Percentiles rank a stretch among this genome's conserved stretches.
These are phyloP conservation scores for Catamblyrhynchus diadema DNA, from an alignment of 2,797 vertebrate genomes.

Conservation along the genomic window DNA sequence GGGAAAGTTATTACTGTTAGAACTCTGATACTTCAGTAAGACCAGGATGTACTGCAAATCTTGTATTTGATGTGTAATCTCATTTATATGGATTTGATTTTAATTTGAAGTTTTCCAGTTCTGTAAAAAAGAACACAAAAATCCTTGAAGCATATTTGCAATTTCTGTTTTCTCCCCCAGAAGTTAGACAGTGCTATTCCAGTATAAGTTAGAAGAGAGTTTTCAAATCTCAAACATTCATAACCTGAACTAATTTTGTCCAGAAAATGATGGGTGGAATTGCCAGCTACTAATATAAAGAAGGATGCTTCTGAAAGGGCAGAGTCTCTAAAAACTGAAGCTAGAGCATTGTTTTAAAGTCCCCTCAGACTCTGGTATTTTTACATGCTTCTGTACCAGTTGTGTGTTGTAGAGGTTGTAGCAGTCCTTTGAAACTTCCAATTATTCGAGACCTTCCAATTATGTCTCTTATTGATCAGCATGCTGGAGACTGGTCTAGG, in stretches of 20 bases:
- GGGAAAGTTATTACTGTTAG: background rate
- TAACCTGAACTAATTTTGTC: background rate
- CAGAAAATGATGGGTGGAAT: background rate
- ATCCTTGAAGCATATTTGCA: background rate
- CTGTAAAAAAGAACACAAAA: background rate
- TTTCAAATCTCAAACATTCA: background rate
- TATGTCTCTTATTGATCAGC: conserved; percentile 42
- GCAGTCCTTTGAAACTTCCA: conserved; percentile 20
- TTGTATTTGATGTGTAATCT: background rate
- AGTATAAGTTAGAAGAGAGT: background rate
- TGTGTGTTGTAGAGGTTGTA: background rate
- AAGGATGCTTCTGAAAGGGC: background rate
- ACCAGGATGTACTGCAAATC: background rate
- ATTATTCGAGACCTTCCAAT: conserved; percentile 8
- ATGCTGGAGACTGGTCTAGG: background rate
- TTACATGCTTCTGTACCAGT: background rate
- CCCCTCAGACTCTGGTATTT: background rate
- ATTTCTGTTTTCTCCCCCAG: background rate
- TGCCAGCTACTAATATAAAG: background rate
- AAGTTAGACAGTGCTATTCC: background rate
- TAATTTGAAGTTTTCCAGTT: background rate
- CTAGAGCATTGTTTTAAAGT: background rate
- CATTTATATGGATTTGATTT: background rate
- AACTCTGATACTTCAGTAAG: background rate
- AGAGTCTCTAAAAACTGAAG: background rate